These are phyloP conservation scores for Macropus fuliginosus DNA, from an alignment of 2,797 vertebrate species.

Conservation along the genomic window DNA sequence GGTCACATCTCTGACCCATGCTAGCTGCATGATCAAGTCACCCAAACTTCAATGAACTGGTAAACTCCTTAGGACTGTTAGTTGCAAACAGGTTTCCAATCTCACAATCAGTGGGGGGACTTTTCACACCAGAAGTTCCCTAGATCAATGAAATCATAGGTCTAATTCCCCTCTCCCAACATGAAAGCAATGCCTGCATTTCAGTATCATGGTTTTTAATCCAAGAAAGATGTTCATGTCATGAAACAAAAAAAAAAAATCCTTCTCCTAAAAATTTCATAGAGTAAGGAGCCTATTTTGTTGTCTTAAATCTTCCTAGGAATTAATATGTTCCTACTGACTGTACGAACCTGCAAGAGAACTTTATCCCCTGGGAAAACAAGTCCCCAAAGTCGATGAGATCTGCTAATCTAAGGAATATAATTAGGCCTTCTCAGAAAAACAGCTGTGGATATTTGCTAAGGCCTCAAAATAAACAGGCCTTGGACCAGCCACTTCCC, in stretches of 20 bases:
- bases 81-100: background rate
- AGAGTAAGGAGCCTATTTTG: background rate
- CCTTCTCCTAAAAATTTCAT: background rate
- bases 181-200: background rate
- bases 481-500: background rate
- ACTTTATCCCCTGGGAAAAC: slow-evolving; percentile 17
- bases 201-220: background rate
- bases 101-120: background rate
- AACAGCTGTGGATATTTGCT: background rate
- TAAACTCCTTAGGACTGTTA: background rate
- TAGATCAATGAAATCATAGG: background rate
- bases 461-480: background rate
- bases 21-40: background rate
- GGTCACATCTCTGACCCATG: background rate
- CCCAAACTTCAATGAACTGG: background rate
- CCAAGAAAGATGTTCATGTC: background rate
- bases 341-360: background rate
- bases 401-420: background rate
- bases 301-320: background rate
- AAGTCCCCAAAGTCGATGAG: background rate
- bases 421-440: background rate
- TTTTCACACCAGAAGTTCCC: background rate
- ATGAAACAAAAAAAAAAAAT: background rate
- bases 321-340: background rate
- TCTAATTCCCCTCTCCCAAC: background rate